Base-by-base conservation (phyloP, 2,113 vertebrate species). In the Mirza zaza region DNA sequence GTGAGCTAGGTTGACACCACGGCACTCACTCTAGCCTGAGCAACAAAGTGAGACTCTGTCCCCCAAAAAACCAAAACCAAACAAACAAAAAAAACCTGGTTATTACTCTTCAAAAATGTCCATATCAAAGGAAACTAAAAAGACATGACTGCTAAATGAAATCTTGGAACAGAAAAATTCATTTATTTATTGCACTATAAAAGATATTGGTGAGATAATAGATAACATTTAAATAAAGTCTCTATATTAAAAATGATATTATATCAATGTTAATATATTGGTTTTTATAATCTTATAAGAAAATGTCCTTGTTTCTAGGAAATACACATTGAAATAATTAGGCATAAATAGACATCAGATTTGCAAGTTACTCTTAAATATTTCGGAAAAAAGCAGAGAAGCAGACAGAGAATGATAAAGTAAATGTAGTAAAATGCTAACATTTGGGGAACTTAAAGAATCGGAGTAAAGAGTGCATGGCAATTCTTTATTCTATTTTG, bases 261-360 rank as follows among this genome's bases (percentile, higher is more conserved):
- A 77, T 45, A 70, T 65, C 48, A 68, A 63, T 10, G 29, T 75
- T 63, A 82, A 55, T 50, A 21, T 90, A 21, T 68, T 87, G 39
- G 45, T 34, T 67, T 59, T 42, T 83, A 67, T 77, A 50, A 67
- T 45, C 48, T 84, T 79, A 20, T 32, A 29, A 77, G 87, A 87
- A 79, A 89, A 82, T 90, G 6, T 57, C 61, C 67, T 59, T n/a
- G 11, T 55, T 95, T 92, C 83, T 86, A 82, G 80, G 59, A 87
- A 77, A 87, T 25, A 57, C 3, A 87, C 4, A 27, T 5, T 79
- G 42, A 94, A 89, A 27, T 67, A 89, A 79, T 48, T 63, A 67
- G 67, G 25, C 32, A 59, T 68, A 77, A 86, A 81, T 57, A 76
- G 13, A 13, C 4, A 50, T 23, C 32, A 39, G 59, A 5, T 90